Base-by-base conservation (phyloP, 2,888 invertebrate species). In the Zygaena filipendulae region DNA sequence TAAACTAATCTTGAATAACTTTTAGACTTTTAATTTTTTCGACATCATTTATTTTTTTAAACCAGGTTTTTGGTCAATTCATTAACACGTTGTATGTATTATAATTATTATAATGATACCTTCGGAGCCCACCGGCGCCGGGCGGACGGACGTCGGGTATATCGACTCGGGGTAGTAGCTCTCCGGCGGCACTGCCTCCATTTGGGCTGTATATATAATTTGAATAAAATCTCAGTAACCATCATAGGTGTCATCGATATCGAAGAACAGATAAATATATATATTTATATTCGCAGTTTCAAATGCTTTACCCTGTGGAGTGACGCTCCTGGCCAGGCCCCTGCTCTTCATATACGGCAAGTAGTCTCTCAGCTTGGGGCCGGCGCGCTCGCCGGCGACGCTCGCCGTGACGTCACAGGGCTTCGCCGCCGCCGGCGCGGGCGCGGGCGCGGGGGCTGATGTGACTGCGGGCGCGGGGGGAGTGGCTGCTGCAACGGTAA, bases 341-440 rank as follows among this genome's bases (percentile, higher is more conserved):
- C 75, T 56, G 13, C 51, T 69, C 49, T 88, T 87, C 84, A 90
- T 87, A 32, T 85, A 87, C 1, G 92, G 91, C 29, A 96, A 69
- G 59, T 91, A 96, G 66, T 97, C 96, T 53, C 94, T 93, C 18
- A 96, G 71, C 54, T 94, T 95, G 10, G 91, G 87, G 1, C 85
- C 70, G 7, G 74, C 59, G 11, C 46, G 45, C 27, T 51, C 59
- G 10, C 35, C 30, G 3, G 44, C 11, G 4, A 52, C 40, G n/a
- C 38, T 28, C 7, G 48, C 40, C 1, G 30, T 29, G 1, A 35
- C 10, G 4, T 51, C 47, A 0, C 47, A 26, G 0, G 36, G 23
- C 13, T 38, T 41, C 3, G 44, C 21, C 5, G 38, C 16, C 1
- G 30, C 29, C 0, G 36, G 23, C 13, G 37, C 40, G 3, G 44